Conservation (phyloP, 1,140 invertebrate species). For the Drosophila virilis region DNA sequence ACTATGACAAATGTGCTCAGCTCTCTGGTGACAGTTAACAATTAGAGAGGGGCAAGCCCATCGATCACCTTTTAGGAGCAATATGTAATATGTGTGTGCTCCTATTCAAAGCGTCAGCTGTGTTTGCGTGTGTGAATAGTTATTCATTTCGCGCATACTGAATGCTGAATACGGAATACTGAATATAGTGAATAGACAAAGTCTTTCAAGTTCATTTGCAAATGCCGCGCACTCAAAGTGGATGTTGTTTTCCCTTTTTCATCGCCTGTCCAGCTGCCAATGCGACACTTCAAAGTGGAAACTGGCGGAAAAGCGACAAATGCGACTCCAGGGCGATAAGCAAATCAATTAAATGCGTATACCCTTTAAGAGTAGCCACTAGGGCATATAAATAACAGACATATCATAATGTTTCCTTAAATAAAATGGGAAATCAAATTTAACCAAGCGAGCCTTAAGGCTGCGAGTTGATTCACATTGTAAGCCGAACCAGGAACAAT, state of each 20-base stretch:
- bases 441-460: too few relatives aligned
- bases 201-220: constrained; percentile 57
- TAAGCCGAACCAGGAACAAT: too few relatives aligned
- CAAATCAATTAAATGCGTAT: constrained; percentile 11
- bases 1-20: constrained; percentile 65
- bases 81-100: constrained; percentile 13
- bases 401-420: neutral
- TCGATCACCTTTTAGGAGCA: constrained; percentile 57
- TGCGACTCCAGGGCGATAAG: neutral
- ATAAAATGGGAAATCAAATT: too few relatives aligned
- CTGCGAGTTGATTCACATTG: too few relatives aligned
- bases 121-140: constrained; percentile 13
- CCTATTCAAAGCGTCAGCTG: constrained; percentile 18
- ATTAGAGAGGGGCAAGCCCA: constrained; percentile 43
- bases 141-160: neutral
- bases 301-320: constrained; percentile 4
- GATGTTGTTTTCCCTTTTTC: constrained; percentile 6
- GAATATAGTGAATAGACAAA: constrained; percentile 19
- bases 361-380: neutral
- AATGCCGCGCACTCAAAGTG: constrained; percentile 1
- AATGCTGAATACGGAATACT: constrained; percentile 8
- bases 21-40: constrained; percentile 53
- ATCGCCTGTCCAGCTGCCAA: constrained; percentile 36
- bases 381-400: neutral
- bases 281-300: constrained; percentile 26